A percentile compares a stretch with the other conserved stretches of the same genome.
phyloP scores from a whole-genome alignment of 2,797 vertebrate genomes.

The Simalia tracyae region DNA sequence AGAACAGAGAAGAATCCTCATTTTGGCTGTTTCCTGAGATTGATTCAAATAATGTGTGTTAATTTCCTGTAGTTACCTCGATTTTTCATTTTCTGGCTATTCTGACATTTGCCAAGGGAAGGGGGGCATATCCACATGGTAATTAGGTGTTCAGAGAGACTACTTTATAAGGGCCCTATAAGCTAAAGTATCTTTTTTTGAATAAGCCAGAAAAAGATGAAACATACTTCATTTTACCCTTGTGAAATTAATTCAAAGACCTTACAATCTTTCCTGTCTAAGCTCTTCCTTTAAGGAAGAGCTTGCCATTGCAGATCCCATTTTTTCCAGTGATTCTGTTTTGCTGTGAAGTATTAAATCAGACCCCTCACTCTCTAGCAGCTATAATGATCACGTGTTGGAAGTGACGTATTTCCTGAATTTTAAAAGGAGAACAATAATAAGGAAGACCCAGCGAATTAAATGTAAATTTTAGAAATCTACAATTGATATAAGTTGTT shows the following conservation, averaged over 20 bases:
- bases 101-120: background rate
- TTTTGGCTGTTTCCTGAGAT: background rate
- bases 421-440: too few relatives aligned
- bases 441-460: background rate
- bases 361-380: background rate
- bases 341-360: background rate
- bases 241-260: background rate
- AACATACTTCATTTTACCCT: background rate
- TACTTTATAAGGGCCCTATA: background rate
- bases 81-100: background rate
- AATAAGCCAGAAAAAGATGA: background rate
- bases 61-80: background rate
- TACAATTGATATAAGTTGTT: background rate
- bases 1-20: background rate
- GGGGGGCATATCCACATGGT: background rate
- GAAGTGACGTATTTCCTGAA: background rate
- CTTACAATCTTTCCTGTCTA: background rate
- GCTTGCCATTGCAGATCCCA: background rate
- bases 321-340: background rate
- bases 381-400: background rate
- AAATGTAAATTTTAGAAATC: background rate
- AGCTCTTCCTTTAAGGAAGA: background rate
- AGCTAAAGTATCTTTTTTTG: background rate
- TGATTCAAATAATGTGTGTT: background rate
- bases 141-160: background rate